phyloP scores from a whole-genome alignment of 2,888 invertebrate genomes.

The Melanostoma mellinum region DNA sequence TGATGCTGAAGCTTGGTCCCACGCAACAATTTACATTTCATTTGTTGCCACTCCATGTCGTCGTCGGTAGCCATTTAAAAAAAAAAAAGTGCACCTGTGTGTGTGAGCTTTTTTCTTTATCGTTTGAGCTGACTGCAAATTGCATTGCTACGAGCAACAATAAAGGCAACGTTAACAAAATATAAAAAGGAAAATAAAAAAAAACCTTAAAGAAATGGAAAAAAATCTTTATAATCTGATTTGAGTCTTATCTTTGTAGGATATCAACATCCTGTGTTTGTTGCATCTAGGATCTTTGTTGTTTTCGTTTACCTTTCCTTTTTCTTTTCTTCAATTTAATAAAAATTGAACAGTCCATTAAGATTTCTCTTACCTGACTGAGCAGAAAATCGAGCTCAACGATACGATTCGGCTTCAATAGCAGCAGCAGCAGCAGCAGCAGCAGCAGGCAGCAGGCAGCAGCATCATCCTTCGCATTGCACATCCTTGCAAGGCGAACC shows the following conservation, averaged over 20 bases:
- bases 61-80: conserved; percentile 20
- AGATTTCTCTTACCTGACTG: conserved; percentile 78
- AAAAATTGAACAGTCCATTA: conserved; percentile 78
- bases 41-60: conserved; percentile 33
- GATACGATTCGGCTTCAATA: conserved; percentile 55
- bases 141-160: conserved; percentile 33
- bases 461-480: conserved; percentile 44
- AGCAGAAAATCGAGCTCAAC: conserved; percentile 74
- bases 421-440: conserved; percentile 4
- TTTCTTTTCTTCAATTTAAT: conserved; percentile 71
- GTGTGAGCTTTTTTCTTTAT: conserved; percentile 11
- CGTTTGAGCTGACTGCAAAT: conserved; percentile 30
- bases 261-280: conserved; percentile 54
- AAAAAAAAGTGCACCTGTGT: conserved; percentile 21
- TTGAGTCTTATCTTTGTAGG: conserved; percentile 55
- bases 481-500: conserved; percentile 44
- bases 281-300: conserved; percentile 6
- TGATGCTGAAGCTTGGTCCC: neutral
- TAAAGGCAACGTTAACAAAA: conserved; percentile 20
- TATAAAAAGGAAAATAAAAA: neutral
- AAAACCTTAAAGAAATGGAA: neutral
- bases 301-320: conserved; percentile 10
- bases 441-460: neutral
- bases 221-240: conserved; percentile 55
- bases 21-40: conserved; percentile 63